A percentile compares a stretch with the other conserved stretches of the same genome.
These are phyloP conservation scores for Paramormyrops kingsleyae DNA, from an alignment of 2,113 vertebrate species.

Conservation along the genomic window DNA sequence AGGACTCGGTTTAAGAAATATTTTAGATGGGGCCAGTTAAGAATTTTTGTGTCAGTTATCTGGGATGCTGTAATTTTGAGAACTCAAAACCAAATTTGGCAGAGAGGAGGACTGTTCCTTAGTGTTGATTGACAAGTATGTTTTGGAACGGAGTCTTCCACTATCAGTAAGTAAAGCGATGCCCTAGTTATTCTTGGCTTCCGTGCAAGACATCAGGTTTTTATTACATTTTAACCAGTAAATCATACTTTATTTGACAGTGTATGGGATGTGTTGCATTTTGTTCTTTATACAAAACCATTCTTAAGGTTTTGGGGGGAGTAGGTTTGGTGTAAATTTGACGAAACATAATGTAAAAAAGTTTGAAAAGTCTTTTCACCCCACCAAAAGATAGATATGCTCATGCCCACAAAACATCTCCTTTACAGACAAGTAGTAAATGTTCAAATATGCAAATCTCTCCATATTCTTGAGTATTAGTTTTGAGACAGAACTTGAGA, in stretches of 20 bases:
- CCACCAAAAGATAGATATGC: not conserved
- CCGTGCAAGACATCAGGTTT: slow-evolving; percentile 5
- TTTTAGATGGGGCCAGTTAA: not conserved
- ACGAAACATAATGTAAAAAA: not conserved
- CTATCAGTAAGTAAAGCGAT: slow-evolving; percentile 19
- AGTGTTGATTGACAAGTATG: not conserved
- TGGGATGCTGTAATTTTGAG: not conserved
- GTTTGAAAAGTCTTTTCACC: not conserved
- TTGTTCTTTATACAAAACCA: not conserved
- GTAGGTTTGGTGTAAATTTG: not conserved
- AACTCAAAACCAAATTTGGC: not conserved
- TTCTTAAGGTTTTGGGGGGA: not conserved
- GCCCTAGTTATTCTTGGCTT: slow-evolving; percentile 31
- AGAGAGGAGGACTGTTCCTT: not conserved
- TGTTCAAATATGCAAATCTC: not conserved
- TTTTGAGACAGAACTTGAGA: not conserved
- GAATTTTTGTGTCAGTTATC: not conserved
- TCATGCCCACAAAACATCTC: not conserved
- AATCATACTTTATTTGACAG: not conserved
- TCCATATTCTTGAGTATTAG: not conserved
- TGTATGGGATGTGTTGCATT: not conserved
- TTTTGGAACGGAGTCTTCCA: not conserved
- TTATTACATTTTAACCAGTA: slow-evolving; percentile 10
- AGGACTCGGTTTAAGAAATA: not conserved
- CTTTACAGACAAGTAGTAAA: not conserved